A percentile compares a stretch with the other conserved stretches of the same genome.
Evolutionary conservation across 1,140 invertebrate genomes (phyloP).

Genomic region (Plodia interpunctella): DNA sequence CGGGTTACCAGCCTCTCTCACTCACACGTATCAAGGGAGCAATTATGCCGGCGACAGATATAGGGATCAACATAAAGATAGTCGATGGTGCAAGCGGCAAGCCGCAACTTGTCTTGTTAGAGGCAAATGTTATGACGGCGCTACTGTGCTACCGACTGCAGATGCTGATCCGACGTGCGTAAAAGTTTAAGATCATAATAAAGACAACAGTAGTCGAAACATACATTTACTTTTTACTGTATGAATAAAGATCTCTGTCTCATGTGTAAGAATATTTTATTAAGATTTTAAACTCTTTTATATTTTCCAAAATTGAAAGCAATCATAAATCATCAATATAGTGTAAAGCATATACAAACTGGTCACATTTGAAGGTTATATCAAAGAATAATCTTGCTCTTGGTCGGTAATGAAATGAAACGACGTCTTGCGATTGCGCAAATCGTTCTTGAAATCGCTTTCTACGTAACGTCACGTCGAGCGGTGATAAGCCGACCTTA

Average conservation of each 20-base stretch:
- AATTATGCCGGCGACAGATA: constrained; percentile 25
- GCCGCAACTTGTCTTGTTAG: constrained; percentile 31
- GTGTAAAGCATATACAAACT: not conserved
- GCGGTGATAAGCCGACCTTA: constrained; percentile 59
- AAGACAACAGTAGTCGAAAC: not conserved
- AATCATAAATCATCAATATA: too few relatives aligned
- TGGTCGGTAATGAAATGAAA: constrained; percentile 40
- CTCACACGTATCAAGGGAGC: constrained; percentile 38
- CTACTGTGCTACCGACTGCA: constrained; percentile 14
- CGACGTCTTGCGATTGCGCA: constrained; percentile 46
- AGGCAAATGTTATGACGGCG: constrained; percentile 32
- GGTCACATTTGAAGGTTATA: not conserved
- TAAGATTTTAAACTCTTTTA: too few relatives aligned
- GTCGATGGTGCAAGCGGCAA: constrained; percentile 27
- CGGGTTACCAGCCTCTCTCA: constrained; percentile 19
- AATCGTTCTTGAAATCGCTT: constrained; percentile 65
- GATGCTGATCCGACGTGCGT: not conserved
- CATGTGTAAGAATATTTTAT: too few relatives aligned
- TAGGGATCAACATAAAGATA: constrained; percentile 35
- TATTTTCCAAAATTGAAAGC: too few relatives aligned
- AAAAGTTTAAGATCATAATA: constrained; percentile 4
- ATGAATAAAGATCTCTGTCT: too few relatives aligned
- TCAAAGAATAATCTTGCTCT: not conserved
- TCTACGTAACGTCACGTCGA: constrained; percentile 56
- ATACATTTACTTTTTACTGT: too few relatives aligned